phyloP scores from a whole-genome alignment of 1,140 invertebrate genomes.

The Archivesica marissinica region DNA sequence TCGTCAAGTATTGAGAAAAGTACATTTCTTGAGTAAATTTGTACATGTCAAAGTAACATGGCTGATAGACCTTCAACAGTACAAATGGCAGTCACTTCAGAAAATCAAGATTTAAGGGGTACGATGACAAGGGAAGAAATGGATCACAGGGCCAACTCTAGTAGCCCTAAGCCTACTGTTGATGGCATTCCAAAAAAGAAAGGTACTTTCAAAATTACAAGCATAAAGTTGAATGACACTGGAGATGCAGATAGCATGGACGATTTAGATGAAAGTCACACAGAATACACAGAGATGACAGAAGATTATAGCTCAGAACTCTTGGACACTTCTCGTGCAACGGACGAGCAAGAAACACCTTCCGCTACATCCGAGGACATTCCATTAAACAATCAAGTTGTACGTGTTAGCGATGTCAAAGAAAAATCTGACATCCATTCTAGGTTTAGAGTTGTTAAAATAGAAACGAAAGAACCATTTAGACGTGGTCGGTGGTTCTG shows the following conservation, averaged over 20 bases:
- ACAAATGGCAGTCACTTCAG: constrained; percentile 67
- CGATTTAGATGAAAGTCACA: constrained; percentile 96
- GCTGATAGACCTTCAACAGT: constrained; percentile 53
- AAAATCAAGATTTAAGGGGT: constrained; percentile 56
- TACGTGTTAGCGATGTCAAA: constrained; percentile 62
- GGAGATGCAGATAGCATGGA: constrained; percentile 96
- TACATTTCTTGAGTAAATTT: constrained; percentile 38
- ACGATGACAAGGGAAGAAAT: constrained; percentile 42
- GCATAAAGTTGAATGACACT: constrained; percentile 93
- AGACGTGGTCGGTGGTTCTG: constrained; percentile 96
- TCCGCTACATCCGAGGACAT: constrained; percentile 57
- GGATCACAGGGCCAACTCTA: constrained; percentile 32
- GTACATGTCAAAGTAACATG: constrained; percentile 62
- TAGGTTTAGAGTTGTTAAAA: constrained; percentile 97
- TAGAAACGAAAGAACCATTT: constrained; percentile 95
- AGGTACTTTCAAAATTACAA: constrained; percentile 97
- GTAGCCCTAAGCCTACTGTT: constrained; percentile 12
- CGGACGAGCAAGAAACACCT: constrained; percentile 67
- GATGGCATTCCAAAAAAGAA: constrained; percentile 87
- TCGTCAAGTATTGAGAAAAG: constrained; percentile 38
- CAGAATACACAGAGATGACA: constrained; percentile 88
- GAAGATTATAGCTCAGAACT: constrained; percentile 88
- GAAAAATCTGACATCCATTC: constrained; percentile 65
- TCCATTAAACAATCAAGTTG: constrained; percentile 11
- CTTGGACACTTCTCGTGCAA: constrained; percentile 80